phyloP scores from a whole-genome alignment of 2,888 invertebrate species.

The Perdita meconis region DNA sequence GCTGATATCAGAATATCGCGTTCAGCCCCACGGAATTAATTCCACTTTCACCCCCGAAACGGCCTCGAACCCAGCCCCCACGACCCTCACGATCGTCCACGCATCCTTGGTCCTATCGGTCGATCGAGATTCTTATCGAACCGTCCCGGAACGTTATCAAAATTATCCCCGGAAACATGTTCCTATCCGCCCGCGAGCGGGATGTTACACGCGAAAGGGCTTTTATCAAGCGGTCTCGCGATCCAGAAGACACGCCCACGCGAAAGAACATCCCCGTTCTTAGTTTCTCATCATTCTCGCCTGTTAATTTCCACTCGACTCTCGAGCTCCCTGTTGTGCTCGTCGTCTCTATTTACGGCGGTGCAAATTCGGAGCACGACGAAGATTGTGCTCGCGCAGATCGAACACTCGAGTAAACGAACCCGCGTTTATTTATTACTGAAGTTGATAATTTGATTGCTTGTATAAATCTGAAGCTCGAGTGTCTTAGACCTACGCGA shows the following conservation, averaged over 20 bases:
- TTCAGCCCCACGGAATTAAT: constrained; percentile 7
- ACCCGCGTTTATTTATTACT: too few relatives aligned
- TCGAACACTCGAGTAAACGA: too few relatives aligned
- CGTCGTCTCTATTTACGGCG: too few relatives aligned
- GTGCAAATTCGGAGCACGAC: too few relatives aligned
- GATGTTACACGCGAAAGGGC: constrained; percentile 62
- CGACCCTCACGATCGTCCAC: constrained; percentile 5
- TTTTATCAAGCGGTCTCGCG: constrained; percentile 61
- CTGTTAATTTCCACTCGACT: background rate
- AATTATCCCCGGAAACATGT: constrained; percentile 66
- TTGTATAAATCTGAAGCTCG: too few relatives aligned
- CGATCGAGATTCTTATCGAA: constrained; percentile 53
- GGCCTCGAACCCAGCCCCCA: background rate
- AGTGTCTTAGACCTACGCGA: too few relatives aligned
- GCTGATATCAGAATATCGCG: background rate
- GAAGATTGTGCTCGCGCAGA: too few relatives aligned
- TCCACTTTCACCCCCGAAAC: constrained; percentile 1
- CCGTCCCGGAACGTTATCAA: constrained; percentile 51
- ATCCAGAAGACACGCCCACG: constrained; percentile 33
- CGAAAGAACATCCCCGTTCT: too few relatives aligned
- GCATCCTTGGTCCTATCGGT: constrained; percentile 19
- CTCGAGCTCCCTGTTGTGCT: too few relatives aligned
- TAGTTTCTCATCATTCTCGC: too few relatives aligned
- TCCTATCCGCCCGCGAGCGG: constrained; percentile 28
- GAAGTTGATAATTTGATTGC: too few relatives aligned